Evolutionary conservation across 2,113 vertebrate genomes (phyloP), one percentile per base, ranked within the genome.

Genomic region (Mastomys coucha): DNA sequence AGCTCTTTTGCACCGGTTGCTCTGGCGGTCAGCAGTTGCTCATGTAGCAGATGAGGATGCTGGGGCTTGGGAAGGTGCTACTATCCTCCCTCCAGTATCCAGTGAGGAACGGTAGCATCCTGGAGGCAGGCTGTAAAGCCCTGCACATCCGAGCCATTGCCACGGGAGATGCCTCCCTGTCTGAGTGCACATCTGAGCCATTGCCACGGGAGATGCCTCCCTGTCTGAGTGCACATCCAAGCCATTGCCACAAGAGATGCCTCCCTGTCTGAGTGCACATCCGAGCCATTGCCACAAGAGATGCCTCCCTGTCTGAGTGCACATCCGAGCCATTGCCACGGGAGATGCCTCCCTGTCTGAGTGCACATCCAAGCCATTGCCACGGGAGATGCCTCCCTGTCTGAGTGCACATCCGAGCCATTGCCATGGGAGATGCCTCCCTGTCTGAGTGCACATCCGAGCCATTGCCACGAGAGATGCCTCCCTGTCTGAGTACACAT

Each of bases 301-400:
- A 72, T 17, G 9, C 28, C 63, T 51, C 7, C 3, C 67, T 42
- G 78, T 78, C 76, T 33, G n/a, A n/a, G n/a, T 28, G 36, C 13
- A 7, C 24, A 5, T 73, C 22, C 2, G 20, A 28, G 33, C 33
- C 12, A 0, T 26, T n/a, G 33, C 7, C 82, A 7, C 14, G 3
- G 31, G 49, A 76, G 60, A 72, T 17, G 8, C 26, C 63, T 49
- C 7, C 3, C 67, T 42, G 77, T 78, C 76, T 33, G n/a, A n/a
- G n/a, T 28, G 36, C 13, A 7, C 24, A 5, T 73, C 22, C 2
- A 31, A 28, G 33, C 33, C 12, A 0, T 26, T n/a, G 33, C 7
- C 82, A 7, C 14, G 3, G 31, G 49, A 76, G 60, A 72, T 17
- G 8, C 26, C 63, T 49, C 7, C 3, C 67, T 42, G 77, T 78